These are phyloP conservation scores for Artibeus lituratus DNA, from an alignment of 2,797 vertebrate species.

Conservation along the genomic window DNA sequence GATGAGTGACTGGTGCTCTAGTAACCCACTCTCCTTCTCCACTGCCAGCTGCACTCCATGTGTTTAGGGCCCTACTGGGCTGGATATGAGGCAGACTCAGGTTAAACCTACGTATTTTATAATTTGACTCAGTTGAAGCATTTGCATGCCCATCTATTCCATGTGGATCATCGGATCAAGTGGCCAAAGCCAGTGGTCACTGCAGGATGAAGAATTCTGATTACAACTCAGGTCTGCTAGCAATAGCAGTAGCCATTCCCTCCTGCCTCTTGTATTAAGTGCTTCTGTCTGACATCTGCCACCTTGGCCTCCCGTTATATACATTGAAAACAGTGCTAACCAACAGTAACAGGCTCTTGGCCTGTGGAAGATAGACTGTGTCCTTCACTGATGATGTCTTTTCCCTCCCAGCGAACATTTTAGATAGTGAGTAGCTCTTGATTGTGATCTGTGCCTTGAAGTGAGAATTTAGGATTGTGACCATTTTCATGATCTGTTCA, in stretches of 20 bases:
- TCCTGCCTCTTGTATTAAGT: not conserved
- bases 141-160: not conserved
- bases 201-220: not conserved
- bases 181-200: not conserved
- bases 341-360: not conserved
- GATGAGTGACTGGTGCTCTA: not conserved
- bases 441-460: not conserved
- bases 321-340: not conserved
- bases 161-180: not conserved
- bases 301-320: not conserved
- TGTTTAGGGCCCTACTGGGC: not conserved
- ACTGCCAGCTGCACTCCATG: not conserved
- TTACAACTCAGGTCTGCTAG: not conserved
- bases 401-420: not conserved
- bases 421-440: not conserved
- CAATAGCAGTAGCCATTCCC: not conserved
- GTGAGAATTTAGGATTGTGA: not conserved
- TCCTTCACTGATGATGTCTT: not conserved
- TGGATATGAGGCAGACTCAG: not conserved
- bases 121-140: not conserved
- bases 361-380: not conserved
- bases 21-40: not conserved
- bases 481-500: not conserved
- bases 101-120: not conserved
- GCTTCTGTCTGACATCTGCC: not conserved